Conservation (phyloP, 1,140 invertebrate species). For the Danaus melanippus region DNA sequence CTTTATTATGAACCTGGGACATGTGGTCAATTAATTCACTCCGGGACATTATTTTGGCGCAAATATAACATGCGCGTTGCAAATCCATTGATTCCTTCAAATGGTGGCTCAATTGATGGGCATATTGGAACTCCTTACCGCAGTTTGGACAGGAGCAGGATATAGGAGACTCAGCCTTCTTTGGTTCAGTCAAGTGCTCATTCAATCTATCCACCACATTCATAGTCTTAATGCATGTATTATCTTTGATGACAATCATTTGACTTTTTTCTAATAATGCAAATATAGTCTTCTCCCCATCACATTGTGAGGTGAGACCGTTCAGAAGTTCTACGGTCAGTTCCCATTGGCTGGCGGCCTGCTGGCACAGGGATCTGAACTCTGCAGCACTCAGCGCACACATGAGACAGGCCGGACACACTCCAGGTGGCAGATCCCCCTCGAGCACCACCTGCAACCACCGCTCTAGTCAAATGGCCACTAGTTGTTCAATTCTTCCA, state of each 20-base stretch:
- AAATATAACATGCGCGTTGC: constrained; percentile 46
- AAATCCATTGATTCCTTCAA: constrained; percentile 44
- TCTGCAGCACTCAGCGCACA: constrained; percentile 37
- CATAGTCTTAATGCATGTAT: not conserved
- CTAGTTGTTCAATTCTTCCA: constrained; percentile 11
- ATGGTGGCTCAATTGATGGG: constrained; percentile 37
- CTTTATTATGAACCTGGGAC: constrained; percentile 24
- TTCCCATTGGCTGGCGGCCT: constrained; percentile 36
- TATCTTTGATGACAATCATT: constrained; percentile 23
- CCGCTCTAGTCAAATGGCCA: constrained; percentile 44
- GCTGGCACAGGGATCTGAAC: constrained; percentile 37
- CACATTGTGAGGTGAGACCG: constrained; percentile 21
- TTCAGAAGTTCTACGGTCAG: constrained; percentile 28
- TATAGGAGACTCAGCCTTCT: constrained; percentile 3
- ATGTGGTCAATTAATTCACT: constrained; percentile 41
- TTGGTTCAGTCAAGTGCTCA: constrained; percentile 7
- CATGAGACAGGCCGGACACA: constrained; percentile 39
- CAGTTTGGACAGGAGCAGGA: constrained; percentile 41
- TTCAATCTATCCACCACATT: constrained; percentile 9
- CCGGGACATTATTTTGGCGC: constrained; percentile 39
- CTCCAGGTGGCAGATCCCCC: constrained; percentile 37
- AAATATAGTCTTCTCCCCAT: constrained; percentile 21
- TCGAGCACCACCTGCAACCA: constrained; percentile 53
- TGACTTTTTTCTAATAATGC: constrained; percentile 30
- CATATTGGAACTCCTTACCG: constrained; percentile 37